phyloP scores from a whole-genome alignment of 2,113 vertebrate species.

The Philantomba maxwellii region DNA sequence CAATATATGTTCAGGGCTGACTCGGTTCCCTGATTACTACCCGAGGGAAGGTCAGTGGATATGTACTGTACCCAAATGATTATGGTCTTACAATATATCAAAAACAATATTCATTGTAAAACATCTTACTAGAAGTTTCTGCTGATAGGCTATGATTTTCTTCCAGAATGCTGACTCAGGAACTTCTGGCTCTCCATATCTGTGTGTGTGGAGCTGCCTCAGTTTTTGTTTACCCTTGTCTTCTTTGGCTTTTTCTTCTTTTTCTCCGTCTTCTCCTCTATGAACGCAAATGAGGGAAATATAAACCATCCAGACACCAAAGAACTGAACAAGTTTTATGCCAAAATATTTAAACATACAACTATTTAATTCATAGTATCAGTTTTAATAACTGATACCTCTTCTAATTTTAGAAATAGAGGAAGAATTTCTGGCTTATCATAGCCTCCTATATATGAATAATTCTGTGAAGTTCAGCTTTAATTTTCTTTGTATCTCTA shows the following conservation, averaged over 20 bases:
- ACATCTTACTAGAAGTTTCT: slow-evolving; percentile 90
- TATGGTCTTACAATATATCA: neutral
- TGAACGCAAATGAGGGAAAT: slow-evolving; percentile 1
- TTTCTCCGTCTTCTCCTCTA: slow-evolving; percentile 87
- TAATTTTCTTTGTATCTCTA: neutral
- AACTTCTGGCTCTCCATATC: slow-evolving; percentile 88
- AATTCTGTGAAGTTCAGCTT: neutral
- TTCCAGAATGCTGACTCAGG: slow-evolving; percentile 96
- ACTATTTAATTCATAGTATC: neutral
- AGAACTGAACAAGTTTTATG: neutral
- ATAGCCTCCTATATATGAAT: rapidly evolving
- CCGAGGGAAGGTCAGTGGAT: neutral
- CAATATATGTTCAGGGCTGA: too few species aligned
- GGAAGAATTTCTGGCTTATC: neutral
- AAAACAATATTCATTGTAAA: neutral
- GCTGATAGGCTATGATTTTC: slow-evolving; percentile 95
- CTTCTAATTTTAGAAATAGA: neutral
- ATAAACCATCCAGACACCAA: neutral
- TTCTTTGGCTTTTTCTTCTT: slow-evolving; percentile 82
- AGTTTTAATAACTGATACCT: neutral
- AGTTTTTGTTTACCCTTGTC: slow-evolving; percentile 86
- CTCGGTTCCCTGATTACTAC: neutral
- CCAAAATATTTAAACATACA: neutral
- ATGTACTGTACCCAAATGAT: neutral
- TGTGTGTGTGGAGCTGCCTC: slow-evolving; percentile 82